These are phyloP conservation scores for Cheirogaleus major DNA, from an alignment of 2,797 vertebrate genomes.

Conservation along the genomic window DNA sequence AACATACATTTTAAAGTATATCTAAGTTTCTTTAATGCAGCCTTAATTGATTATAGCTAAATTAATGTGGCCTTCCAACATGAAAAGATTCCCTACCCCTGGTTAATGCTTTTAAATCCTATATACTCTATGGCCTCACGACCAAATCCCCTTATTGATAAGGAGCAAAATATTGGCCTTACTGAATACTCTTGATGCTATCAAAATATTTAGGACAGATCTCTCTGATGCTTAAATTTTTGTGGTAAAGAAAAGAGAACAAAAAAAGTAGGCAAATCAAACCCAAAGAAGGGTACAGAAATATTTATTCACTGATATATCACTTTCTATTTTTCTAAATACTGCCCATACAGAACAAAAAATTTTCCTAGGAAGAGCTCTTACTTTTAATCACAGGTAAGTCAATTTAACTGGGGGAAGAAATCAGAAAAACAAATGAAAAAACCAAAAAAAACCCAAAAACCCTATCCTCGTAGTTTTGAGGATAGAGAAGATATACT, in stretches of 20 bases:
- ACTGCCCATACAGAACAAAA: not conserved
- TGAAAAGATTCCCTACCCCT: not conserved
- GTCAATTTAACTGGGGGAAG: not conserved
- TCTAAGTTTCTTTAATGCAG: not conserved
- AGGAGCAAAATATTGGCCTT: not conserved
- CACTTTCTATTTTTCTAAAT: not conserved
- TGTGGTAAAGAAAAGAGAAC: not conserved
- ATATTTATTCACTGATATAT: not conserved
- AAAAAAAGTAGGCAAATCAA: not conserved
- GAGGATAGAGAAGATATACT: not conserved
- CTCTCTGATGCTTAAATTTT: not conserved
- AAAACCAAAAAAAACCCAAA: not conserved
- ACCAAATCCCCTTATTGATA: not conserved
- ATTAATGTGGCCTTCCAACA: not conserved
- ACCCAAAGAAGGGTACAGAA: not conserved
- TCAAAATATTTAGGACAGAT: conserved; percentile 1
- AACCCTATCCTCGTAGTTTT: not conserved
- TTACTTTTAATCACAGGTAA: not conserved
- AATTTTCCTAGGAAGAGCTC: not conserved
- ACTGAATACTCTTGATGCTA: not conserved
- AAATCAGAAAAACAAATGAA: not conserved
- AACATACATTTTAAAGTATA: not conserved
- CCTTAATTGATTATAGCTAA: not conserved
- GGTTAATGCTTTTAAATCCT: not conserved
- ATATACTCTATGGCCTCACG: not conserved